Percentiles rank a stretch among this genome's conserved stretches.
phyloP scores from a whole-genome alignment of 2,797 vertebrate genomes.

The Mustela erminea region DNA sequence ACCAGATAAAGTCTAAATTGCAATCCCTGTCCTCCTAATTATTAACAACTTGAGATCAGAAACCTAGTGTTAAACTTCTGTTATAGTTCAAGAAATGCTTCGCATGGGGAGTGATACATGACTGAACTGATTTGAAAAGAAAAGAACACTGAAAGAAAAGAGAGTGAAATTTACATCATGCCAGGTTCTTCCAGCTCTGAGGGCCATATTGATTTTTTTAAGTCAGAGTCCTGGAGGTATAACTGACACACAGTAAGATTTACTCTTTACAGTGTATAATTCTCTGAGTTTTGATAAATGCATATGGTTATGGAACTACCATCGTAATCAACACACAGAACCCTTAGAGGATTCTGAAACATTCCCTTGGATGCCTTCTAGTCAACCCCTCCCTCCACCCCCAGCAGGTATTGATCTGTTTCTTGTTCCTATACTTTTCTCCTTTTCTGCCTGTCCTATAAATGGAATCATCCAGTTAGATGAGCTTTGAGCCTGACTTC shows the following conservation, averaged over 20 bases:
- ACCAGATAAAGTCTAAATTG: neutral
- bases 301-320: neutral
- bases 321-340: neutral
- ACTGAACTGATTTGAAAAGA: neutral
- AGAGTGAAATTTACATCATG: neutral
- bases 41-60: neutral
- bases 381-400: neutral
- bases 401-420: neutral
- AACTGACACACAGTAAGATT: neutral
- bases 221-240: neutral
- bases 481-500: conserved; percentile 26
- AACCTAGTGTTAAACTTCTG: neutral
- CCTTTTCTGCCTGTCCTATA: neutral
- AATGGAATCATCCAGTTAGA: neutral
- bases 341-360: neutral
- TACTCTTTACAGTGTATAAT: neutral
- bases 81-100: neutral
- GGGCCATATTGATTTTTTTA: neutral
- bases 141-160: neutral
- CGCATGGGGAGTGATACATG: neutral
- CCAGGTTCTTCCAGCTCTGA: neutral
- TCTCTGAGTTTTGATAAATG: neutral
- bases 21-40: neutral
- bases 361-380: neutral
- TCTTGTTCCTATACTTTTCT: neutral